These are phyloP conservation scores for Pristis pectinata DNA, from an alignment of 2,797 vertebrate genomes.

Conservation along the genomic window DNA sequence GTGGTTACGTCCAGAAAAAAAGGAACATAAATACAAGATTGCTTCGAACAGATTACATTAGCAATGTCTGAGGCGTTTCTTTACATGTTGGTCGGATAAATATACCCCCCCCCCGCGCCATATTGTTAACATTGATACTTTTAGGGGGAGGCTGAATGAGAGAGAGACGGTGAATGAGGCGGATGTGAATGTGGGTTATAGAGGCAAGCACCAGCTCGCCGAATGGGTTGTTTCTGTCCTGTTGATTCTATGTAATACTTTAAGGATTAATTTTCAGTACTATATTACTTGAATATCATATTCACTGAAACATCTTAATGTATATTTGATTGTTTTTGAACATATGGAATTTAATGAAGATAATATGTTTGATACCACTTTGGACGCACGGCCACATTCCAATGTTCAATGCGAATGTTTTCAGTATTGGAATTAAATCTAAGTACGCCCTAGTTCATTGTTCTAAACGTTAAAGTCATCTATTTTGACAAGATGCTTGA, in stretches of 20 bases:
- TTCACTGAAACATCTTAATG: not conserved
- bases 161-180: not conserved
- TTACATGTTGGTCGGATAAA: not conserved
- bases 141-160: not conserved
- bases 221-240: not conserved
- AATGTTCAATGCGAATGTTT: not conserved
- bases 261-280: not conserved
- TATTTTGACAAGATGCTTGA: not conserved
- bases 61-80: not conserved
- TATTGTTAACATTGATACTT: not conserved
- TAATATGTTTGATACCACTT: not conserved
- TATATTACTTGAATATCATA: not conserved
- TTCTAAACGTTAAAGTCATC: not conserved
- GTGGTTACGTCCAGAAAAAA: no score
- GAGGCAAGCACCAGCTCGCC: not conserved
- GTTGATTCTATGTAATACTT: not conserved
- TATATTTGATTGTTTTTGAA: not conserved
- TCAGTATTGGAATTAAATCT: not conserved
- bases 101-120: not conserved
- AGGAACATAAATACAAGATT: not conserved
- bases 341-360: not conserved
- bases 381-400: not conserved
- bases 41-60: not conserved
- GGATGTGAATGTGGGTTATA: not conserved
- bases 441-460: not conserved